These are phyloP conservation scores for Thunnus albacares DNA, from an alignment of 2,797 vertebrate genomes.

Conservation along the genomic window DNA sequence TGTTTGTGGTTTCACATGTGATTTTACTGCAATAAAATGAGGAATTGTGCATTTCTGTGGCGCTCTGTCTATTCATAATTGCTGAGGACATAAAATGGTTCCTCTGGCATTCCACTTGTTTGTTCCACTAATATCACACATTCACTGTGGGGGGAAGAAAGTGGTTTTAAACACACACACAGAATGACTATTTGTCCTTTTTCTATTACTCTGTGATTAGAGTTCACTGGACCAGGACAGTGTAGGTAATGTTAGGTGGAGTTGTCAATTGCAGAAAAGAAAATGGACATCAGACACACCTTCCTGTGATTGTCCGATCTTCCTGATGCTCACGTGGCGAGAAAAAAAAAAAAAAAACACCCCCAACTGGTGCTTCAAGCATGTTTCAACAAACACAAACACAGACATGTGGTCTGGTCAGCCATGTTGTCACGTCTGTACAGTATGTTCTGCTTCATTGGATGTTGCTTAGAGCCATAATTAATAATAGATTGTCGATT, in stretches of 20 bases:
- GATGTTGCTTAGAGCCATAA: not conserved
- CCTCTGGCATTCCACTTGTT: not conserved
- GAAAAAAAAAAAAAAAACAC: not conserved
- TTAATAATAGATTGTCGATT: not conserved
- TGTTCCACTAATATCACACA: not conserved
- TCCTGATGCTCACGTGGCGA: slow-evolving; percentile 31
- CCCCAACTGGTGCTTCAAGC: slow-evolving; percentile 18
- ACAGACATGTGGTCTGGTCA: not conserved
- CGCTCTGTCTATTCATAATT: not conserved
- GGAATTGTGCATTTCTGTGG: slow-evolving; percentile 28
- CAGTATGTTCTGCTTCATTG: not conserved
- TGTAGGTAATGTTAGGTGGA: not conserved
- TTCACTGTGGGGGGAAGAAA: not conserved
- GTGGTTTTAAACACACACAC: not conserved
- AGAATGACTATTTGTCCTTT: not conserved
- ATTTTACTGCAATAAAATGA: slow-evolving; percentile 27
- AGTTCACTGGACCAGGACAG: not conserved
- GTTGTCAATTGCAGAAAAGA: not conserved
- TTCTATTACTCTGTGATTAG: not conserved
- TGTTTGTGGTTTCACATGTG: slow-evolving; percentile 24
- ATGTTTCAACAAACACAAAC: not conserved
- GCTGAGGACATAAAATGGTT: not conserved
- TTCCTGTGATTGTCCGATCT: slow-evolving; percentile 56
- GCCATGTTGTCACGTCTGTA: not conserved
- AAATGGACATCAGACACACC: slow-evolving; percentile 14